A percentile compares a stretch with the other conserved stretches of the same genome.
These are phyloP conservation scores for Alligator sinensis DNA, from an alignment of 2,113 vertebrate genomes.

Conservation along the genomic window DNA sequence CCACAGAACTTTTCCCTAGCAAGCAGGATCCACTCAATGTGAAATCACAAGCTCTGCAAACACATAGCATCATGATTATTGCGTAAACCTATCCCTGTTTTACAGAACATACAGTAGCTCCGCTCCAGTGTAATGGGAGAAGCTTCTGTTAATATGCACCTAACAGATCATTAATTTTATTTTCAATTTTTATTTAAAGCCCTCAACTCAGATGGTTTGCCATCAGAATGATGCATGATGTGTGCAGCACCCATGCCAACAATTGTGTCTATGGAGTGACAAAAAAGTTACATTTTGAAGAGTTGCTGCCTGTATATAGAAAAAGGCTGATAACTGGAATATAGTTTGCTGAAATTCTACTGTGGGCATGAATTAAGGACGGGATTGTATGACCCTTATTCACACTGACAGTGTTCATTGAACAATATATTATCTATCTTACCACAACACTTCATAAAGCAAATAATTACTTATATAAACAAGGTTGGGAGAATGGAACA, in stretches of 20 bases:
- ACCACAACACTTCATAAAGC: background rate
- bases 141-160: background rate
- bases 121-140: background rate
- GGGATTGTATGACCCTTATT: background rate
- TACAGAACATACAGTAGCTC: background rate
- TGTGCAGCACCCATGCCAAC: fast-evolving
- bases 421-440: background rate
- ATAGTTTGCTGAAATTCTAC: background rate
- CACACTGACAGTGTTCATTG: background rate
- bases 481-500: background rate
- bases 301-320: fast-evolving
- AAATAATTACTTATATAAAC: background rate
- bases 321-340: background rate
- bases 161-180: constrained; percentile 16
- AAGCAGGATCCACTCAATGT: background rate
- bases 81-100: constrained; percentile 33
- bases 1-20: constrained; percentile 63
- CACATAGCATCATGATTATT: background rate
- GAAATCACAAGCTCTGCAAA: constrained; percentile 28
- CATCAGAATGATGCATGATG: background rate
- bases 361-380: background rate
- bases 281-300: fast-evolving
- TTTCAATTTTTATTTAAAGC: constrained; percentile 19
- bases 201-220: background rate
- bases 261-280: background rate